Evolutionary conservation across 2,797 vertebrate genomes (phyloP).

Genomic region (Scolopax bukidnonensis): DNA sequence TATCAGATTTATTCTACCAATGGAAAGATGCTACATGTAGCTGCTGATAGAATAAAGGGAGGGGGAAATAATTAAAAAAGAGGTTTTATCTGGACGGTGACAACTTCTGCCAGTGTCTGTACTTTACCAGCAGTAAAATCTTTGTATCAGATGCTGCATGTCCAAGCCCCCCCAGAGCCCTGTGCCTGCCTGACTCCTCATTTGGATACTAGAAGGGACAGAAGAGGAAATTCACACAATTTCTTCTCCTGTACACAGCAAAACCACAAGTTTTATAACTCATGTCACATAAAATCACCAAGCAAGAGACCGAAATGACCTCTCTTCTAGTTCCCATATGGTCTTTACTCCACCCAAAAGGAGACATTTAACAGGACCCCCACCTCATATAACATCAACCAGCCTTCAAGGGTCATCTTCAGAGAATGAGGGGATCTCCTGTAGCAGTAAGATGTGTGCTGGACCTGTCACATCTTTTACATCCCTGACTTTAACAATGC

Average conservation of each 20-base stretch:
- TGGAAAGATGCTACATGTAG: neutral
- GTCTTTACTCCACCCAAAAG: neutral
- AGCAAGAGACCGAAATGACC: neutral
- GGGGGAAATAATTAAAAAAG: neutral
- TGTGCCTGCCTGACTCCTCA: neutral
- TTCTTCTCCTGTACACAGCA: neutral
- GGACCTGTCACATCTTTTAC: neutral
- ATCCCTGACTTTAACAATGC: neutral
- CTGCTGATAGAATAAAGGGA: neutral
- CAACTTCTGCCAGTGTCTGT: neutral
- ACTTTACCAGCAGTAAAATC: neutral
- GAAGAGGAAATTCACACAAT: neutral
- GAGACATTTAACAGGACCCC: neutral
- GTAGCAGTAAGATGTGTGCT: neutral
- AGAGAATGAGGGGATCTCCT: neutral
- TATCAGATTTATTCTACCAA: conserved; percentile 49
- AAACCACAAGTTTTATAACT: neutral
- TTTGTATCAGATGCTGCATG: neutral
- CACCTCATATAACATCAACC: neutral
- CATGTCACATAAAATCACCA: neutral
- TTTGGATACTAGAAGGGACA: neutral
- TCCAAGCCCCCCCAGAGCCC: neutral
- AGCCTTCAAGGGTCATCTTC: neutral
- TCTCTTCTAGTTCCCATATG: neutral
- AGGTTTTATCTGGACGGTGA: neutral